Evolutionary conservation across 1,140 invertebrate genomes (phyloP), one percentile per base, ranked within the genome.

Genomic region (Calephelis nemesis): DNA sequence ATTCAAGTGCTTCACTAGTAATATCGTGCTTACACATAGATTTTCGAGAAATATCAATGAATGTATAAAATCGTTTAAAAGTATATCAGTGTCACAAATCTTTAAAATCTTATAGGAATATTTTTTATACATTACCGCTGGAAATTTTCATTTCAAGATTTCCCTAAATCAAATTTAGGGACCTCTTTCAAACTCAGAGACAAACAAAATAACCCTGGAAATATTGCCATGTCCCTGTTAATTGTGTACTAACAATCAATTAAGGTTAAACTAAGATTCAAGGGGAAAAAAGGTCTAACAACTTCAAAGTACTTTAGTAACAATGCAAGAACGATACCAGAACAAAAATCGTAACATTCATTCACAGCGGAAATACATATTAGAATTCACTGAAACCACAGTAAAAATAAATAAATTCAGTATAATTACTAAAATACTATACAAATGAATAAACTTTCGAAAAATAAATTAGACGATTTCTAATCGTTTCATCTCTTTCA

Each of bases 401-500:
- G 50, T 47, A n/a, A 66, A 68, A 87, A 87, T 88, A 91, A 89
- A 88, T 90, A 88, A 83, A 82, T 81, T 78, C 74, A 72, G 77
- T 88, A 88, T 85, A 87, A 85, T 86, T 73, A 79, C 85, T 86
- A 84, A 83, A 81, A 81, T 63, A 74, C 82, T 89, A 88, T 87
- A 88, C 81, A 85, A 73, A 81, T 72, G 82, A 77, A 80, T 74
- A 77, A 76, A 76, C 63, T 49, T 72, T 70, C 71, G 62, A 50
- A 74, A 68, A 65, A 71, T 62, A 58, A 67, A 60, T 93, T 93
- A 94, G 65, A 93, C 93, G 77, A 95, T 93, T 77, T 94, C 93
- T 81, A 95, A 92, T 87, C 95, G 94, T 84, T 95, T 96, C 96
- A 97, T 97, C 93, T 96, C 97, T 93, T 98, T 97, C 69, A 96